A percentile compares a stretch with the other conserved stretches of the same genome.
phyloP scores from a whole-genome alignment of 2,888 invertebrate genomes.

The Tromatobia lineatoria region DNA sequence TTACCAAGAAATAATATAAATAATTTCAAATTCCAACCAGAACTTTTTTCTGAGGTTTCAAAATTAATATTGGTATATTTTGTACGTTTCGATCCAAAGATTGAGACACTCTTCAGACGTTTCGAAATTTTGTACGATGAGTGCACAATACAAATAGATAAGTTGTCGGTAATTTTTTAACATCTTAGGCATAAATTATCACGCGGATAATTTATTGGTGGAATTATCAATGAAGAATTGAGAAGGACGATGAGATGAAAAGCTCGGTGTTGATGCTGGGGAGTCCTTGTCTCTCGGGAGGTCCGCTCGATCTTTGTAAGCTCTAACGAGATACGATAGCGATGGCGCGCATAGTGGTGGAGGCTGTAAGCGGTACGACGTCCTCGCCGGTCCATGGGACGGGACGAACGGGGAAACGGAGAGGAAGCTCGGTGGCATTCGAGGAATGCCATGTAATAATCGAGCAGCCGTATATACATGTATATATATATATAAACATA shows the following conservation, averaged over 20 bases:
- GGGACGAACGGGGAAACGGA: conserved; percentile 64
- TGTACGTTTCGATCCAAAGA: no score
- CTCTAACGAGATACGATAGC: conserved; percentile 73
- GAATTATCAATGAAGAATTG: conserved; percentile 18
- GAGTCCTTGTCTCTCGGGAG: conserved; percentile 71
- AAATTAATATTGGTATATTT: no score
- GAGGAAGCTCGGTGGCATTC: conserved; percentile 81
- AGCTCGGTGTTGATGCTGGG: conserved; percentile 30
- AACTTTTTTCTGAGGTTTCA: no score
- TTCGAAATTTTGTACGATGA: not conserved
- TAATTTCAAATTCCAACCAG: no score
- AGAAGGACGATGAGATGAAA: conserved; percentile 27
- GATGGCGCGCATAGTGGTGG: conserved; percentile 40
- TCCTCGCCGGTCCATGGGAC: conserved; percentile 52
- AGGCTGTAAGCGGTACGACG: conserved; percentile 51
- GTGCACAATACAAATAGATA: not conserved
- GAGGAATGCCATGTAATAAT: conserved; percentile 85
- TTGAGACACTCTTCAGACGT: not conserved
- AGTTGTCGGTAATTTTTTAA: not conserved
- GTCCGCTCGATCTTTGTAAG: conserved; percentile 70
- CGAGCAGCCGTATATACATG: conserved; percentile 75
- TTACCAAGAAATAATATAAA: no score
- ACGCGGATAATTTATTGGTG: not conserved
- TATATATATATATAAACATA: conserved; percentile 3
- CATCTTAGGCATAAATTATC: not conserved